Percentiles rank a stretch among this genome's conserved stretches.
Evolutionary conservation across 2,888 invertebrate species (phyloP).

Genomic region (Sinopyrophorus schimmeli): DNA sequence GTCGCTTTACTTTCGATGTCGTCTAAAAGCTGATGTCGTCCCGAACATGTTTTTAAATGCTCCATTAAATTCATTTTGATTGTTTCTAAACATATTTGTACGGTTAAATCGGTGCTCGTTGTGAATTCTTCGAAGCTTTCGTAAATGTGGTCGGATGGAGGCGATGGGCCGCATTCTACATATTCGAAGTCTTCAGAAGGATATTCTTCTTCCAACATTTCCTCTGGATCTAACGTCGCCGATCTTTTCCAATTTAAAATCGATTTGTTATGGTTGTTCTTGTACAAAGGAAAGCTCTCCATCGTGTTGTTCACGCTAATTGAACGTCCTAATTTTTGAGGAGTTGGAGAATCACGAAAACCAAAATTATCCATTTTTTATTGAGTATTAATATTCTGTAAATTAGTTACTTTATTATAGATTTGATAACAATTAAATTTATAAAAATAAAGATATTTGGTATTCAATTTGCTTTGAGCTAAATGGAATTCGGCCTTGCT

Average conservation of each 20-base stretch:
- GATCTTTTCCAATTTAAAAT: slow-evolving; percentile 35
- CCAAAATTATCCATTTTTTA: slow-evolving; percentile 56
- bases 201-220: slow-evolving; percentile 67
- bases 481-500: too few relatives aligned
- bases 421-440: too few relatives aligned
- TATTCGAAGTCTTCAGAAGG: slow-evolving; percentile 74
- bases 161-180: slow-evolving; percentile 79
- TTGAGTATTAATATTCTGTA: too few relatives aligned
- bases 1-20: slow-evolving; percentile 73
- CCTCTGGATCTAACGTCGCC: slow-evolving; percentile 45
- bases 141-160: slow-evolving; percentile 80
- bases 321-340: slow-evolving; percentile 52
- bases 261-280: slow-evolving; percentile 42
- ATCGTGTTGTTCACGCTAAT: slow-evolving; percentile 55
- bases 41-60: slow-evolving; percentile 70
- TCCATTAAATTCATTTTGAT: slow-evolving; percentile 74
- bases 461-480: too few relatives aligned
- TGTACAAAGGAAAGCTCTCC: slow-evolving; percentile 51
- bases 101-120: slow-evolving; percentile 69
- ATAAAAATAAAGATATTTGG: too few relatives aligned
- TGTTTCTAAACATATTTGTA: slow-evolving; percentile 74
- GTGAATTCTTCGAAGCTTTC: slow-evolving; percentile 74
- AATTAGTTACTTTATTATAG: too few relatives aligned
- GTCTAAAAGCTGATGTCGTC: slow-evolving; percentile 69
- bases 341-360: slow-evolving; percentile 47